phyloP scores from a whole-genome alignment of 2,797 vertebrate genomes.

The Sebastes iracundus region DNA sequence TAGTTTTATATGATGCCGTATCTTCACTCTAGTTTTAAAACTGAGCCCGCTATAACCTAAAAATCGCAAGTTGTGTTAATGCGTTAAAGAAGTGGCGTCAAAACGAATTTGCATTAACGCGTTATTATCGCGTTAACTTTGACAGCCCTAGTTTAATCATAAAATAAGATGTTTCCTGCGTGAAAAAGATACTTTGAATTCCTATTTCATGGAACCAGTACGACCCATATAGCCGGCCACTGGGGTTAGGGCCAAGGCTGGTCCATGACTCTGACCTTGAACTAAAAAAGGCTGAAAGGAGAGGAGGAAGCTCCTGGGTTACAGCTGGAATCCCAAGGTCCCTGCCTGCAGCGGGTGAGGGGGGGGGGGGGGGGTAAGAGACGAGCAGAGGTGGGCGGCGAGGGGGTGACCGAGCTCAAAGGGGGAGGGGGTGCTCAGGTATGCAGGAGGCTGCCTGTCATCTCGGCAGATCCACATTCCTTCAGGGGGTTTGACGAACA shows the following conservation, averaged over 20 bases:
- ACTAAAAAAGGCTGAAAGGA: constrained; percentile 82
- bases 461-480: constrained; percentile 79
- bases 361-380: too few species aligned
- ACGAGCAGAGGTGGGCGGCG: too few species aligned
- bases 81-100: too few species aligned
- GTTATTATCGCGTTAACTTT: too few species aligned
- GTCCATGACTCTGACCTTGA: constrained; percentile 77
- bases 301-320: constrained; percentile 82
- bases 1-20: too few species aligned
- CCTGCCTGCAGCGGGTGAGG: constrained; percentile 62
- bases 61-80: too few species aligned
- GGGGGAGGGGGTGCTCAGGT: constrained; percentile 74
- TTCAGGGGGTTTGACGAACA: constrained; percentile 78
- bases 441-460: constrained; percentile 79
- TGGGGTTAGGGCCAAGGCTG: constrained; percentile 53
- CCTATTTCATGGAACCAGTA: constrained; percentile 43
- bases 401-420: too few species aligned
- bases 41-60: too few species aligned
- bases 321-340: constrained; percentile 88
- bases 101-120: too few species aligned
- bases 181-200: constrained; percentile 32
- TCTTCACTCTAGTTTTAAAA: too few species aligned
- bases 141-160: not conserved
- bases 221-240: constrained; percentile 37
- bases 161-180: not conserved